Conservation (phyloP, 2,888 invertebrate genomes). For the Gymnoscelis rufifasciata region DNA sequence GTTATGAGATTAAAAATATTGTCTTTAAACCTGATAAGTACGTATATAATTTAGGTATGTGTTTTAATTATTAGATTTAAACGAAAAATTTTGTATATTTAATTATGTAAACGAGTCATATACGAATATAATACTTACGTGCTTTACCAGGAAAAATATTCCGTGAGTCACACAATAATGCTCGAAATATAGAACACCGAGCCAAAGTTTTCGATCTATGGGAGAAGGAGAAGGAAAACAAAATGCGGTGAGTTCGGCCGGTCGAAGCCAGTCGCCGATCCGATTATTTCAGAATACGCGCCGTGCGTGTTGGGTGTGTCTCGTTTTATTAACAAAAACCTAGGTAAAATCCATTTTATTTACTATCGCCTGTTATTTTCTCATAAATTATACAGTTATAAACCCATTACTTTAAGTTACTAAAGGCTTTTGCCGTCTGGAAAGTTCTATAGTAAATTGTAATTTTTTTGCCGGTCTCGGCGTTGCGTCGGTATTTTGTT, state of each 20-base stretch:
- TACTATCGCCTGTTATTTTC: conserved; percentile 14
- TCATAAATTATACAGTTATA: no score
- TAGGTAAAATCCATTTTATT: conserved; percentile 45
- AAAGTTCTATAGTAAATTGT: background rate
- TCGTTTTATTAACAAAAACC: conserved; percentile 45
- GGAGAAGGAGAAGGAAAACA: conserved; percentile 63
- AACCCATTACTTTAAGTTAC: no score
- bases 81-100: no score
- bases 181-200: background rate
- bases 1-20: no score
- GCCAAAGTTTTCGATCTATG: conserved; percentile 49
- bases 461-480: background rate
- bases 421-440: no score
- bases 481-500: conserved; percentile 25
- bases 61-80: no score
- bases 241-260: conserved; percentile 56
- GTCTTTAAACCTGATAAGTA: no score
- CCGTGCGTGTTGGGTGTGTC: conserved; percentile 65
- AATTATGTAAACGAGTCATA: no score
- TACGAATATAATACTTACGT: no score
- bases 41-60: no score
- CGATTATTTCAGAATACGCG: conserved; percentile 64
- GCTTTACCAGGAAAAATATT: no score
- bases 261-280: conserved; percentile 52
- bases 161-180: no score